Conservation (phyloP, 2,797 vertebrate genomes). For the Oreortyx pictus region DNA sequence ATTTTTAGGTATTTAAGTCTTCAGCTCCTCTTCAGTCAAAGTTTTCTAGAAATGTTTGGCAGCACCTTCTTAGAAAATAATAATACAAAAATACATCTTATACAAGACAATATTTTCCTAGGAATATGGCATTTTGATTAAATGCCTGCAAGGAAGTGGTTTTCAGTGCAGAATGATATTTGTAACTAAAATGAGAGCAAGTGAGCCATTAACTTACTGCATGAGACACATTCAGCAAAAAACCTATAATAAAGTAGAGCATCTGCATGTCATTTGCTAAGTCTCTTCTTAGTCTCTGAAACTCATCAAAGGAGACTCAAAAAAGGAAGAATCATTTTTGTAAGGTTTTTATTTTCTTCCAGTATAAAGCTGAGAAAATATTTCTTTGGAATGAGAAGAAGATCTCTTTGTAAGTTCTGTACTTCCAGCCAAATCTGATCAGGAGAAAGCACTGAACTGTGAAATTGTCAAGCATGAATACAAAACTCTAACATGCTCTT, state of each 20-base stretch:
- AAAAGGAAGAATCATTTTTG: neutral
- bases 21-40: neutral
- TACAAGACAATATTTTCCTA: neutral
- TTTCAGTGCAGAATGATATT: neutral
- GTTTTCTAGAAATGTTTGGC: neutral
- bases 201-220: neutral
- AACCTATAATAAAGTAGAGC: neutral
- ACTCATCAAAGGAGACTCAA: neutral
- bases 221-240: neutral
- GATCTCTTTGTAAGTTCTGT: neutral
- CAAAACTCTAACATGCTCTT: neutral
- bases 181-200: neutral
- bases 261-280: neutral
- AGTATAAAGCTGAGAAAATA: accelerated
- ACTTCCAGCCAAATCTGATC: neutral
- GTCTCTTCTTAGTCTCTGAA: neutral
- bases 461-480: neutral
- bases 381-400: neutral
- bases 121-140: neutral
- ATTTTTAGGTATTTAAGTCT: neutral
- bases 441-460: neutral
- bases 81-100: neutral
- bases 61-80: neutral
- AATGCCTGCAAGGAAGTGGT: neutral
- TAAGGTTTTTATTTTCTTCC: neutral